phyloP scores from a whole-genome alignment of 2,113 vertebrate species.

The pig (Sus scrofa) region T2T-Sscrofa CM000815.6:114552001-114552500 shows the following conservation, averaged over 20 bases:
- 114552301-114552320: background rate
- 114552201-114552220: background rate
- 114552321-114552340: no score
- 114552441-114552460: conserved; percentile 90
- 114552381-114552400: background rate
- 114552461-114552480: conserved; percentile 89
- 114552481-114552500: conserved; percentile 90
- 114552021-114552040: no score
- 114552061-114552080: no score
- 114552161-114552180: background rate
- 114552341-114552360: background rate
- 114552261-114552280: background rate
- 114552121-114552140: background rate
- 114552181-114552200: background rate
- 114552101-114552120: background rate
- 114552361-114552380: background rate
- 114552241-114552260: background rate
- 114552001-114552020: no score
- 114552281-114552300: background rate
- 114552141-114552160: background rate
- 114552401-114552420: conserved; percentile 87
- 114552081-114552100: no score
- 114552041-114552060: no score
- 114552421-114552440: conserved; percentile 88
- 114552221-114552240: background rate